Percentiles rank a stretch among this genome's conserved stretches.
Conservation (phyloP, 2,797 vertebrate genomes). For the Podarcis lilfordi region DNA sequence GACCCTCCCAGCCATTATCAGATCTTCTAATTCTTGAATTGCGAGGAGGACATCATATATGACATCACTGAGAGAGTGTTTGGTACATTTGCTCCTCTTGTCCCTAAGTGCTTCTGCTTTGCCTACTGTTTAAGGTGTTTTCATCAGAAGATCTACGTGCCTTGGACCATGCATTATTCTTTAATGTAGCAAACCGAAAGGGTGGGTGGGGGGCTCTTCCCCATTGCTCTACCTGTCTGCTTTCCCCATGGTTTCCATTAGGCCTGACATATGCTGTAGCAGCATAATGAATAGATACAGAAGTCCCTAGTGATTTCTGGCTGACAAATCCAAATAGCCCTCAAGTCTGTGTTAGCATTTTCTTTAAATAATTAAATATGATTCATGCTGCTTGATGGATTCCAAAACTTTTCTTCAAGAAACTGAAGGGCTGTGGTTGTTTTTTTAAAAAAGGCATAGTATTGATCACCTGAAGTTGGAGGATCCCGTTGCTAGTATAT, state of each 20-base stretch:
- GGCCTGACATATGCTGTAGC: background rate
- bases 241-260: background rate
- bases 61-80: background rate
- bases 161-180: background rate
- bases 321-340: background rate
- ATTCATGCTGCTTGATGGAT: background rate
- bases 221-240: background rate
- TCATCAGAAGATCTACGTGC: background rate
- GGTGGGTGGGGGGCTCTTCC: background rate
- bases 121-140: background rate
- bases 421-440: slow-evolving; percentile 14
- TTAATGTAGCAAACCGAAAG: background rate
- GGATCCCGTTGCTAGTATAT: slow-evolving; percentile 13
- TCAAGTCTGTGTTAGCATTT: slow-evolving; percentile 10
- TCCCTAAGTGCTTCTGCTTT: background rate
- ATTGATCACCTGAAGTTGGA: slow-evolving; percentile 18
- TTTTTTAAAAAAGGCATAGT: slow-evolving; percentile 14
- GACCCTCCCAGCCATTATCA: too few species aligned
- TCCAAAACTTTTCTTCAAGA: slow-evolving; percentile 24
- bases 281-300: background rate
- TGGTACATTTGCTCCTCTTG: background rate
- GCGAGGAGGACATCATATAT: background rate
- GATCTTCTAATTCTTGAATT: too few species aligned
- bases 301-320: background rate
- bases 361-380: slow-evolving; percentile 23